Conservation (phyloP, 2,888 invertebrate species). For the Glyphotaelius pellucidus region DNA sequence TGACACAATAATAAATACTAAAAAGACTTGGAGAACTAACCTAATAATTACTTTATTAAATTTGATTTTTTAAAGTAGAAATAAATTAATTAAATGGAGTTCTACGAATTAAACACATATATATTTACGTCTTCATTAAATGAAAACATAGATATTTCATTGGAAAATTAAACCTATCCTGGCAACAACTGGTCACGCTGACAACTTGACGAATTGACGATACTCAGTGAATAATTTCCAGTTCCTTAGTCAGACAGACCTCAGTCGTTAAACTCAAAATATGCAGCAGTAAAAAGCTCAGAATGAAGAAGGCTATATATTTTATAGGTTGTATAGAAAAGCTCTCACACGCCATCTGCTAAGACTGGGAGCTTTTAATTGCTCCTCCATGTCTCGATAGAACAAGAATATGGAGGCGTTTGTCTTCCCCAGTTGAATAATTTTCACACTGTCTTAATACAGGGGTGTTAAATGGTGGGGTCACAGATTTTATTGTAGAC, state of each 20-base stretch:
- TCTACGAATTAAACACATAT: no score
- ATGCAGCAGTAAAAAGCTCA: not conserved
- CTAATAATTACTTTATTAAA: no score
- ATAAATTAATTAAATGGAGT: no score
- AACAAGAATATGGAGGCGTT: constrained; percentile 39
- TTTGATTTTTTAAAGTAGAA: no score
- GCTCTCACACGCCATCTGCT: constrained; percentile 25
- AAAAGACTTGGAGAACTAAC: no score
- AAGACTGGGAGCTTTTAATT: constrained; percentile 41
- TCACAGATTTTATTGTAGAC: not conserved
- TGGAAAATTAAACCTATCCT: not conserved
- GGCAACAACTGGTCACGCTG: not conserved
- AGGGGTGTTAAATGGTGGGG: not conserved
- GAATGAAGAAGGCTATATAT: not conserved
- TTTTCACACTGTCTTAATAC: constrained; percentile 10
- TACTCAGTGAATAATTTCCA: not conserved
- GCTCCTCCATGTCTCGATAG: constrained; percentile 30
- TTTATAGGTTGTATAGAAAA: not conserved
- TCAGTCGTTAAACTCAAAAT: not conserved
- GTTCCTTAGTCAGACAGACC: not conserved
- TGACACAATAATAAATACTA: no score
- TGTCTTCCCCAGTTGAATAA: constrained; percentile 34
- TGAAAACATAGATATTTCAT: not conserved
- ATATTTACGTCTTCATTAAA: no score
- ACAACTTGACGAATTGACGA: not conserved